Conservation (phyloP, 2,113 vertebrate genomes). For the Grus americana region DNA sequence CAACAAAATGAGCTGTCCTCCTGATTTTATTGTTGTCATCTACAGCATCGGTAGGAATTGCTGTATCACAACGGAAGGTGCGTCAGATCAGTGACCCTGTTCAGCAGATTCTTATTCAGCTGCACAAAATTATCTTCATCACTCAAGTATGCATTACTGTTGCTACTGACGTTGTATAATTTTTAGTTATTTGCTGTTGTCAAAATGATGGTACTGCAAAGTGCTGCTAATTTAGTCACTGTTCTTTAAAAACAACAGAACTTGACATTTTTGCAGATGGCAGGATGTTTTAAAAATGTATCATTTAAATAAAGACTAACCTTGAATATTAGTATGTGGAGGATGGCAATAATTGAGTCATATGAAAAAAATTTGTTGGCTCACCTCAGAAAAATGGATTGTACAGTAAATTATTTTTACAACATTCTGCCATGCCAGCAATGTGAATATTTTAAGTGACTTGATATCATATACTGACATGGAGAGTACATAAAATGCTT, state of each 20-base stretch:
- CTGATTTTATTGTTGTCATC: slow-evolving; percentile 45
- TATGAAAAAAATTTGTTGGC: not conserved
- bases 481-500: slow-evolving; percentile 5
- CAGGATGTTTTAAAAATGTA: slow-evolving; percentile 50
- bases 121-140: slow-evolving; percentile 92
- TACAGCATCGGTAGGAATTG: slow-evolving; percentile 81
- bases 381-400: slow-evolving; percentile 17
- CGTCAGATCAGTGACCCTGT: slow-evolving; percentile 88
- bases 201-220: slow-evolving; percentile 13
- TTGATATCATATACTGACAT: not conserved
- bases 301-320: slow-evolving; percentile 54
- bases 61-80: slow-evolving; percentile 88
- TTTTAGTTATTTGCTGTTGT: slow-evolving; percentile 22
- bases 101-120: slow-evolving; percentile 86
- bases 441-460: not conserved
- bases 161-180: not conserved
- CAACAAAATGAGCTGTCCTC: slow-evolving; percentile 19
- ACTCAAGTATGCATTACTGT: slow-evolving; percentile 78
- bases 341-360: slow-evolving; percentile 51
- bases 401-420: slow-evolving; percentile 37
- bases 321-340: slow-evolving; percentile 50
- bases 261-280: slow-evolving; percentile 69
- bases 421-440: not conserved
- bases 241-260: slow-evolving; percentile 65
- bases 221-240: slow-evolving; percentile 54